Conservation (phyloP, 2,797 vertebrate genomes). For the Ctenopoma kingsleyae region DNA sequence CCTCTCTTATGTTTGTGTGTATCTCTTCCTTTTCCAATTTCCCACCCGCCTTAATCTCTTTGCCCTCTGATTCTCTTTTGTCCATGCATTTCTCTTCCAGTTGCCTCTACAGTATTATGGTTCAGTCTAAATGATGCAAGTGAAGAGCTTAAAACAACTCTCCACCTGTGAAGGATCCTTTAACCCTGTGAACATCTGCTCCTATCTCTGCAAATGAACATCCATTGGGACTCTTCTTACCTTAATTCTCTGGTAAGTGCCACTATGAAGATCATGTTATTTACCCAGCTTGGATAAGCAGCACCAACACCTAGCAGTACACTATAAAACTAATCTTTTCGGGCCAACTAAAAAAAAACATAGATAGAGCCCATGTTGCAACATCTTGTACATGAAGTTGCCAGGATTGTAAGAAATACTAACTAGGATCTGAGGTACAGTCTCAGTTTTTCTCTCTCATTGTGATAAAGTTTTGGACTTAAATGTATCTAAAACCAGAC, state of each 20-base stretch:
- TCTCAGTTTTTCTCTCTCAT: no score
- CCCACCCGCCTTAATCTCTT: slow-evolving; percentile 28
- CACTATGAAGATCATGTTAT: not conserved
- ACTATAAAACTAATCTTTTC: not conserved
- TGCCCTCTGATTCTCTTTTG: slow-evolving; percentile 13
- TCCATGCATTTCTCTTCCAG: slow-evolving; percentile 8
- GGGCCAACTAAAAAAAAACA: no score
- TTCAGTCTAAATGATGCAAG: slow-evolving; percentile 30
- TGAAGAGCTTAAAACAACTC: slow-evolving; percentile 6
- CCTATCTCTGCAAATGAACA: not conserved
- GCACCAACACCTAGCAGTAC: no score
- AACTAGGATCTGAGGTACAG: no score
- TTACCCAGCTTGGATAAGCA: not conserved
- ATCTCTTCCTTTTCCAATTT: slow-evolving; percentile 23
- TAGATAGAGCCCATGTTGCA: not conserved
- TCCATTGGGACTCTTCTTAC: not conserved
- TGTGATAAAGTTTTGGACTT: no score
- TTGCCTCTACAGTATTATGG: slow-evolving; percentile 19
- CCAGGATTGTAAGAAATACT: not conserved
- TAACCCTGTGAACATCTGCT: slow-evolving; percentile 1
- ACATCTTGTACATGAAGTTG: not conserved
- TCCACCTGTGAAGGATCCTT: slow-evolving; percentile 21
- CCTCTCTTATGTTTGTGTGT: slow-evolving; percentile 6
- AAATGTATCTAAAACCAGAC: no score
- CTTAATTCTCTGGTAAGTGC: slow-evolving; percentile 1